A percentile compares a stretch with the other conserved stretches of the same genome.
phyloP scores from a whole-genome alignment of 2,113 vertebrate species.

The Catharus bicknelli region DNA sequence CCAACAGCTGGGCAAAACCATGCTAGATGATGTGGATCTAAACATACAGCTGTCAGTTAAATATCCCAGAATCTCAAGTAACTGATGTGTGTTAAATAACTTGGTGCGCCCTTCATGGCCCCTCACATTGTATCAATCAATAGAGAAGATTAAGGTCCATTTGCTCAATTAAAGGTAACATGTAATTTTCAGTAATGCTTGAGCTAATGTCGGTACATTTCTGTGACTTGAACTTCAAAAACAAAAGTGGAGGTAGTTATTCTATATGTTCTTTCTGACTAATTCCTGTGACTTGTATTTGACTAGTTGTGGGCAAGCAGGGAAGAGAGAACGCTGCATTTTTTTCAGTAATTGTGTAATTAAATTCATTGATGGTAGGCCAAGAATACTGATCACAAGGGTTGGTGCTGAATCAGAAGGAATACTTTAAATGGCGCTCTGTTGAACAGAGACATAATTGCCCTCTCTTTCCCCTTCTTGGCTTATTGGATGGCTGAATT shows the following conservation, averaged over 20 bases:
- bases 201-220: background rate
- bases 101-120: background rate
- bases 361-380: conserved; percentile 51
- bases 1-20: accelerated
- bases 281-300: conserved; percentile 20
- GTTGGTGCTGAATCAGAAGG: conserved; percentile 71
- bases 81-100: background rate
- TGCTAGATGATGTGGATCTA: background rate
- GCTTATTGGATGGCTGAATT: conserved; percentile 53
- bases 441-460: conserved; percentile 54
- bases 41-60: background rate
- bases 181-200: background rate
- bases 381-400: conserved; percentile 51
- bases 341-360: conserved; percentile 51
- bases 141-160: background rate
- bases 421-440: conserved; percentile 56
- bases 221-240: conserved; percentile 37
- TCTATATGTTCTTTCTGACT: background rate
- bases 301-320: conserved; percentile 25
- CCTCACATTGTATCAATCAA: background rate
- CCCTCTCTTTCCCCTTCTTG: conserved; percentile 5
- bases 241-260: background rate
- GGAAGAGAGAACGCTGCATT: background rate
- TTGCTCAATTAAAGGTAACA: background rate
- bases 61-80: background rate